Conservation (phyloP, 1,140 invertebrate genomes). For the Cotesia typhae region DNA sequence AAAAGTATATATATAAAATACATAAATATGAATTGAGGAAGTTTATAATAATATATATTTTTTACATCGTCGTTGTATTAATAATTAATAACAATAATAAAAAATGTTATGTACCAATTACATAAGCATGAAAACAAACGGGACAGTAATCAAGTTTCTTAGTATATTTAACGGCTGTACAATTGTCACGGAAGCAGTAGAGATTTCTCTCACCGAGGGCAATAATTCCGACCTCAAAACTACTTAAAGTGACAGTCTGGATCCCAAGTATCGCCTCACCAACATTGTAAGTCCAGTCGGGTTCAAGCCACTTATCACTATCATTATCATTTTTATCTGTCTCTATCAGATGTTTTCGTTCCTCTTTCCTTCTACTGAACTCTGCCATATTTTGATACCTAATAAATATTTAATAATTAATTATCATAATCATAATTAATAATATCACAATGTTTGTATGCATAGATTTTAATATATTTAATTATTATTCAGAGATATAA, state of each 20-base stretch:
- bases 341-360: slow-evolving; percentile 44
- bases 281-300: slow-evolving; percentile 81
- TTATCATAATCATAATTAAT: neutral
- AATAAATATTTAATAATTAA: slow-evolving; percentile 1
- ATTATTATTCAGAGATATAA: no score
- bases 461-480: no score
- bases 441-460: neutral
- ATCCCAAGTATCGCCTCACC: slow-evolving; percentile 79
- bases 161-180: slow-evolving; percentile 74
- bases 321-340: slow-evolving; percentile 29
- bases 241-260: slow-evolving; percentile 67
- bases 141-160: slow-evolving; percentile 85
- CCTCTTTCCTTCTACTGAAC: slow-evolving; percentile 66
- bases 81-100: slow-evolving; percentile 11
- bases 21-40: slow-evolving; percentile 42
- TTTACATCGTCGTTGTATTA: neutral
- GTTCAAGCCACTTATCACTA: slow-evolving; percentile 67
- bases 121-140: slow-evolving; percentile 77
- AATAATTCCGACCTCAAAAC: slow-evolving; percentile 70
- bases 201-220: slow-evolving; percentile 79
- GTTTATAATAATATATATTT: slow-evolving; percentile 45
- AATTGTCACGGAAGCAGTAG: slow-evolving; percentile 80
- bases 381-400: slow-evolving; percentile 75
- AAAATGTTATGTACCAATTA: slow-evolving; percentile 69
- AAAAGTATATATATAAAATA: neutral